These are phyloP conservation scores for Aphelinus certus DNA, from an alignment of 1,140 invertebrate genomes.

Conservation along the genomic window DNA sequence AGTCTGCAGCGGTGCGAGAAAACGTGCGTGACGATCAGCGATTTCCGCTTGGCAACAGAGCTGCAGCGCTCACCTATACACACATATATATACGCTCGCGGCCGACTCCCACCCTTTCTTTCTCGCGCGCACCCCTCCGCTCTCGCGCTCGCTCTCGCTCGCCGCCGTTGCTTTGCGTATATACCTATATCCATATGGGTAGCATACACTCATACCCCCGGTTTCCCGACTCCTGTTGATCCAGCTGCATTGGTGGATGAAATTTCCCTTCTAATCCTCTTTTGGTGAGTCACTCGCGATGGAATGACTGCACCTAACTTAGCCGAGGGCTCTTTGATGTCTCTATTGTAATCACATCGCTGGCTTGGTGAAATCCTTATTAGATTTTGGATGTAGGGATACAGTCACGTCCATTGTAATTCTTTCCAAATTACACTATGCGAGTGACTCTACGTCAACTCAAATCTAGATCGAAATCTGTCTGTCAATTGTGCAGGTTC, in stretches of 20 bases:
- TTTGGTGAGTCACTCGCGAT: not conserved
- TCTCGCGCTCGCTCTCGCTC: not conserved
- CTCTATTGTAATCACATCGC: too few species aligned
- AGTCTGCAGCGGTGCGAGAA: not conserved
- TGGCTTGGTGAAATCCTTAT: too few species aligned
- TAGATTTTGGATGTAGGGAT: too few species aligned
- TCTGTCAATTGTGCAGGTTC: too few species aligned
- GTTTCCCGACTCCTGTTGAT: not conserved
- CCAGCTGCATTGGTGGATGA: constrained; percentile 2
- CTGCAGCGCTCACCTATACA: not conserved
- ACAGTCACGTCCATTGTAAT: too few species aligned
- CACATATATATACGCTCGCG: constrained; percentile 2
- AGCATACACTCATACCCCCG: too few species aligned
- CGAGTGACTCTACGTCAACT: too few species aligned
- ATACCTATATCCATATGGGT: too few species aligned
- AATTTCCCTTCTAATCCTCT: constrained; percentile 3
- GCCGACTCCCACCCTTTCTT: constrained; percentile 12
- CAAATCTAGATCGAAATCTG: too few species aligned
- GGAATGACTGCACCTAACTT: not conserved
- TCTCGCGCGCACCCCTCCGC: not conserved
- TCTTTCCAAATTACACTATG: too few species aligned
- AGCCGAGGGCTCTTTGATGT: too few species aligned
- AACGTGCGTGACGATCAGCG: constrained; percentile 20
- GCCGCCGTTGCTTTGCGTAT: not conserved
- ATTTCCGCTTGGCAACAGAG: constrained; percentile 40